Evolutionary conservation across 2,797 vertebrate species (phyloP), one percentile per base, ranked within the genome.

Genomic region (Helarctos malayanus): DNA sequence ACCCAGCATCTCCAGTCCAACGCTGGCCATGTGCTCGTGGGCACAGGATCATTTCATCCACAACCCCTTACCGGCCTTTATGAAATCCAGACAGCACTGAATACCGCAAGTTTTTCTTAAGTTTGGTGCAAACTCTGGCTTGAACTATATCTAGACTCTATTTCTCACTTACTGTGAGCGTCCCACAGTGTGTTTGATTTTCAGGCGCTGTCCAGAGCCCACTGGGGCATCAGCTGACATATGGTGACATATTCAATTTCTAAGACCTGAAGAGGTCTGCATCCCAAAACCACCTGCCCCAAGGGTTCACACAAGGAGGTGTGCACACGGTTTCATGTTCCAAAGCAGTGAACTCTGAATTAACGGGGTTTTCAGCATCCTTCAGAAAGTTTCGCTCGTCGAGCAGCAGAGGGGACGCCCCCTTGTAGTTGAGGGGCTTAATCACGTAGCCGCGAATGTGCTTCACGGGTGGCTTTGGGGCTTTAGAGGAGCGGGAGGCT

Each of bases 311-410:
- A 9, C 18, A 32, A 1, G 35, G 41, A 21, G 15, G 29, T 16
- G 7, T 25, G 19, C 7, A 5, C 9, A 2, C 15, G 13, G 45
- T 16, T 68, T 84, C 21, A 6, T 7, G 29, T 32, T 59, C 52
- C 52, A 15, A 23, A 75, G 69, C 32, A 41, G 54, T 21, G 69
- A 32, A 11, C 57, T 14, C 69, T n/a, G 47, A 56, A 11, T 11
- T 47, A 4, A 32, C 1, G 35, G 35, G 69, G 32, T 25, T 76
- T 35, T 23, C 41, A 19, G 41, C 10, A 4, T 2, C 56, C 38
- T 49, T 1, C 18, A 2, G 49, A 13, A 56, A 56, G 12, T 0
- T 2, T 2, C 15, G 19, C 6, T 27, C 16, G 2, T 13, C 0
- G 16, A 23, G 65, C 65, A 5, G 13, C 84, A 86, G 11, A n/a